Conservation (phyloP, 2,113 vertebrate genomes). For the Coptodon bakossiorum region DNA sequence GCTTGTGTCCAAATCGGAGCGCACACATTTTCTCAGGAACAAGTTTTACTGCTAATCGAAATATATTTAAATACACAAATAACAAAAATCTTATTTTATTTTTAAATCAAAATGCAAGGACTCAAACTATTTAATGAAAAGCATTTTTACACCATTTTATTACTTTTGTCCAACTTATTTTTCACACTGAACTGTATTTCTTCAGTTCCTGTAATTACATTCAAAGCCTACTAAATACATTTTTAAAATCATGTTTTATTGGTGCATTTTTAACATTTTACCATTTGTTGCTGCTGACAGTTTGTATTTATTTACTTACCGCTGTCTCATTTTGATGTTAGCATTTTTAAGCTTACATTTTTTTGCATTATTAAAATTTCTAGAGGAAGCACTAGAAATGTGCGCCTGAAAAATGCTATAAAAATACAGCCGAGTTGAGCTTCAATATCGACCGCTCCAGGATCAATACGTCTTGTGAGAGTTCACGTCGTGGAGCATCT, state of each 20-base stretch:
- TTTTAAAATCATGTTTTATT: background rate
- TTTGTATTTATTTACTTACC: background rate
- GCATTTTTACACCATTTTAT: background rate
- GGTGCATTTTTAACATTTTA: background rate
- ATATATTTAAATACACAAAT: background rate
- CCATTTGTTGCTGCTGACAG: background rate
- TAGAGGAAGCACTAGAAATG: background rate
- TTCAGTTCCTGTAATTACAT: background rate
- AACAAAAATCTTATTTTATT: background rate
- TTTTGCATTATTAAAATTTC: background rate
- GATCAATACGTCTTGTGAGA: background rate
- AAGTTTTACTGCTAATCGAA: background rate
- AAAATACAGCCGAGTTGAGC: background rate
- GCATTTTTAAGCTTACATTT: background rate
- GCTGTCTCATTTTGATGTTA: background rate
- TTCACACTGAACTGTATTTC: background rate
- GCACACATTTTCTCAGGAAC: background rate
- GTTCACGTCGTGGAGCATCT: background rate
- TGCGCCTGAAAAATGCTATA: background rate
- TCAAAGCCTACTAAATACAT: background rate
- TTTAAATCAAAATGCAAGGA: background rate
- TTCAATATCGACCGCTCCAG: background rate
- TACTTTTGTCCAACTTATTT: background rate
- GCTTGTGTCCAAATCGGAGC: background rate
- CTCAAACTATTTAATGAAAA: background rate